A percentile compares a stretch with the other conserved stretches of the same genome.
Conservation (phyloP, 2,888 invertebrate species). For the Chrysolina haemoptera region DNA sequence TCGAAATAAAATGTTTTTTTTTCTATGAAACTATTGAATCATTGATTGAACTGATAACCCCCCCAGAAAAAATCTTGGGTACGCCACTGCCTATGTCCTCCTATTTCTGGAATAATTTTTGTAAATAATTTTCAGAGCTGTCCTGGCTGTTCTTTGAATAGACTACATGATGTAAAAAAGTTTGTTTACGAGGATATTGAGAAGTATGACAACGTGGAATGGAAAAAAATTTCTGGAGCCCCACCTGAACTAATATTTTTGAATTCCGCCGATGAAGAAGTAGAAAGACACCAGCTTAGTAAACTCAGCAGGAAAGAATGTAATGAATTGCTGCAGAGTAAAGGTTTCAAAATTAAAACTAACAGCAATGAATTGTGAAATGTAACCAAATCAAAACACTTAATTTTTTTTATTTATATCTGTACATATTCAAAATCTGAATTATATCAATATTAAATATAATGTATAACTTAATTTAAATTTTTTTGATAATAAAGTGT, state of each 20-base stretch:
- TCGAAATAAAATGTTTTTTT: too few species aligned
- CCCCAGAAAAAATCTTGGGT: too few species aligned
- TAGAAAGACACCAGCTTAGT: slow-evolving; percentile 76
- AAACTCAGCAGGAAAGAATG: slow-evolving; percentile 76
- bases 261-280: slow-evolving; percentile 73
- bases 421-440: not conserved
- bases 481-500: too few species aligned
- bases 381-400: not conserved
- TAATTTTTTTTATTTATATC: not conserved
- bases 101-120: too few species aligned
- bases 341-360: slow-evolving; percentile 72
- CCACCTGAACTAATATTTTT: slow-evolving; percentile 77
- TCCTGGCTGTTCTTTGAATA: slow-evolving; percentile 78
- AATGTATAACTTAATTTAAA: not conserved
- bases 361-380: slow-evolving; percentile 70
- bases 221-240: slow-evolving; percentile 79
- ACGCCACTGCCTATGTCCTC: too few species aligned
- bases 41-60: too few species aligned
- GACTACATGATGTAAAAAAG: slow-evolving; percentile 77
- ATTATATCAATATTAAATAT: not conserved
- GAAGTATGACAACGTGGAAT: slow-evolving; percentile 74
- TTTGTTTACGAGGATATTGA: slow-evolving; percentile 81
- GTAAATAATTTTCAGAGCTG: slow-evolving; percentile 74
- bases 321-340: slow-evolving; percentile 75
- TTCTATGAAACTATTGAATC: too few species aligned